phyloP scores from a whole-genome alignment of 2,797 vertebrate species.

The Zenarchopterus dispar region DNA sequence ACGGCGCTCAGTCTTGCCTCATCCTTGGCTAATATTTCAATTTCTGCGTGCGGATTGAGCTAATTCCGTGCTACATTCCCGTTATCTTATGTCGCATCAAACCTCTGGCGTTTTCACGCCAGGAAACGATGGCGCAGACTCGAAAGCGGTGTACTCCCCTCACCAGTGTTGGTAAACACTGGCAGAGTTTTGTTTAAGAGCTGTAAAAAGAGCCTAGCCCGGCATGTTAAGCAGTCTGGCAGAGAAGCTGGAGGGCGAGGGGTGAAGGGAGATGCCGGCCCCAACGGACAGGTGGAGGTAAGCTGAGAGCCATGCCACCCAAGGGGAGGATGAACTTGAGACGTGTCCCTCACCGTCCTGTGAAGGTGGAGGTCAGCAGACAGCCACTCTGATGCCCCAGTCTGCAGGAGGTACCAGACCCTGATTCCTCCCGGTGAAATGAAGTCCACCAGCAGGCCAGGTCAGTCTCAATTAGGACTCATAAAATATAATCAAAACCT shows the following conservation, averaged over 20 bases:
- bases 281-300: slow-evolving; percentile 84
- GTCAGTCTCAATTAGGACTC: slow-evolving; percentile 85
- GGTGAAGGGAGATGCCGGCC: slow-evolving; percentile 76
- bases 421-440: slow-evolving; percentile 69
- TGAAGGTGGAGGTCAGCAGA: slow-evolving; percentile 81
- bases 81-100: not conserved
- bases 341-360: slow-evolving; percentile 82
- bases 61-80: slow-evolving; percentile 10
- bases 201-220: slow-evolving; percentile 72
- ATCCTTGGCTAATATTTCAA: slow-evolving; percentile 31
- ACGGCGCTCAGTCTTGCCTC: slow-evolving; percentile 29
- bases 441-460: slow-evolving; percentile 66
- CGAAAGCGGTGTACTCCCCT: slow-evolving; percentile 28
- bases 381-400: slow-evolving; percentile 64
- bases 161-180: slow-evolving; percentile 64
- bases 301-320: slow-evolving; percentile 84
- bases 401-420: slow-evolving; percentile 51
- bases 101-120: not conserved
- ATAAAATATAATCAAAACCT: slow-evolving; percentile 85
- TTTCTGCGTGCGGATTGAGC: slow-evolving; percentile 7
- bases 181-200: slow-evolving; percentile 66
- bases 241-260: slow-evolving; percentile 67
- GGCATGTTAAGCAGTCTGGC: slow-evolving; percentile 77
- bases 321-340: slow-evolving; percentile 86
- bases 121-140: not conserved